phyloP scores from a whole-genome alignment of 2,113 vertebrate genomes.

The Heterochromis multidens region DNA sequence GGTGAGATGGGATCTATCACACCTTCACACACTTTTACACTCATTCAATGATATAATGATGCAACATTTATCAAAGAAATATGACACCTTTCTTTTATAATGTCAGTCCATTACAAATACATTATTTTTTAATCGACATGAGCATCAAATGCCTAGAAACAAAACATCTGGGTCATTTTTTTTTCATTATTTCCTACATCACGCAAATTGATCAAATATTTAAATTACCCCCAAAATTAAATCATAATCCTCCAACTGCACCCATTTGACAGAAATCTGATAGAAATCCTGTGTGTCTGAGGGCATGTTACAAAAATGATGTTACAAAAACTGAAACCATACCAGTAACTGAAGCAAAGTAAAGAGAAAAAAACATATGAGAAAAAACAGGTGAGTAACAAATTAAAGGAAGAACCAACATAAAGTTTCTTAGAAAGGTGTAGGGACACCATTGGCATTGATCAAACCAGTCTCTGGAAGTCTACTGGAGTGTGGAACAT shows the following conservation, averaged over 20 bases:
- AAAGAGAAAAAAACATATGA: rapidly evolving
- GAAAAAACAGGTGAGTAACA: not conserved
- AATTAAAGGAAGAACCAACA: not conserved
- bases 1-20: not conserved
- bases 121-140: rapidly evolving
- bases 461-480: too few relatives aligned
- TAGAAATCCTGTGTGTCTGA: too few relatives aligned
- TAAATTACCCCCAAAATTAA: not conserved
- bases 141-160: not conserved
- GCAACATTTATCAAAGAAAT: not conserved
- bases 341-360: not conserved
- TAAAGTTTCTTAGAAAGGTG: too few relatives aligned
- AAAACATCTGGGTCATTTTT: too few relatives aligned
- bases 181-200: too few relatives aligned
- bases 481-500: too few relatives aligned
- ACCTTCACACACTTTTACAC: not conserved
- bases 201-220: not conserved
- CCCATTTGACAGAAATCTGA: not conserved
- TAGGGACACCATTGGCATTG: too few relatives aligned
- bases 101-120: not conserved
- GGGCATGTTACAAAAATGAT: not conserved
- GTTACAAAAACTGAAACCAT: not conserved
- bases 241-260: not conserved
- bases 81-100: not conserved
- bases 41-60: not conserved